Conservation (phyloP, 1,140 invertebrate species). For the Zophobas morio region DNA sequence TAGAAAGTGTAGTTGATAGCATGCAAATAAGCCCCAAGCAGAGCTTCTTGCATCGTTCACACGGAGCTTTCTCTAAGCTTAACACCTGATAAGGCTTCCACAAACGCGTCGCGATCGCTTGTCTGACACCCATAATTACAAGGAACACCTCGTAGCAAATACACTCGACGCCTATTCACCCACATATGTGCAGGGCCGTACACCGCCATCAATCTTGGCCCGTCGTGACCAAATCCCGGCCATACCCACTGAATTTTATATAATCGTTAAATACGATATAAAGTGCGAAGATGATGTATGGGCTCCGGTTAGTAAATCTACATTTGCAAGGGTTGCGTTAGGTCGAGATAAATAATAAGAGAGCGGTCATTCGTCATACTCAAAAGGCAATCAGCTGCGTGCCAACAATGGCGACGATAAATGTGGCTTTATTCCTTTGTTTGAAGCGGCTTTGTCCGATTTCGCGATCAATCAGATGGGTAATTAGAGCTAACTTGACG, state of each 20-base stretch:
- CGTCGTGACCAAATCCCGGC: constrained; percentile 8
- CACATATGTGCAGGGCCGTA: constrained; percentile 11
- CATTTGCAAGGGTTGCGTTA: constrained; percentile 60
- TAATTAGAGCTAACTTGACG: constrained; percentile 2
- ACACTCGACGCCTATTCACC: constrained; percentile 5
- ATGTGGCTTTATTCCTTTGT: constrained; percentile 54
- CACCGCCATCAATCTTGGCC: constrained; percentile 27
- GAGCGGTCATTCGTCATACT: constrained; percentile 65
- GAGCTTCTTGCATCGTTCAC: constrained; percentile 47
- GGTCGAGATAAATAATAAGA: constrained; percentile 60
- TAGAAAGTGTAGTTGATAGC: constrained; percentile 44
- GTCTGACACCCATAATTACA: constrained; percentile 42
- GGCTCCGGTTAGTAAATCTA: constrained; percentile 34
- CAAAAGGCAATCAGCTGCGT: constrained; percentile 65
- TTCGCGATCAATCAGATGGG: constrained; percentile 14
- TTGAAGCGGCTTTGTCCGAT: constrained; percentile 48
- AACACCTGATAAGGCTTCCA: constrained; percentile 43
- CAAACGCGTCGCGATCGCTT: constrained; percentile 42
- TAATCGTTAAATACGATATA: constrained; percentile 46
- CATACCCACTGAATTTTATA: constrained; percentile 38
- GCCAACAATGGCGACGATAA: constrained; percentile 60
- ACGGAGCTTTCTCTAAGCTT: constrained; percentile 41
- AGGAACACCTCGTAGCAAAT: not conserved
- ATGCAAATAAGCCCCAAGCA: constrained; percentile 41
- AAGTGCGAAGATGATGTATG: constrained; percentile 47